Conservation (phyloP, 2,888 invertebrate species). For the Apamea anceps region DNA sequence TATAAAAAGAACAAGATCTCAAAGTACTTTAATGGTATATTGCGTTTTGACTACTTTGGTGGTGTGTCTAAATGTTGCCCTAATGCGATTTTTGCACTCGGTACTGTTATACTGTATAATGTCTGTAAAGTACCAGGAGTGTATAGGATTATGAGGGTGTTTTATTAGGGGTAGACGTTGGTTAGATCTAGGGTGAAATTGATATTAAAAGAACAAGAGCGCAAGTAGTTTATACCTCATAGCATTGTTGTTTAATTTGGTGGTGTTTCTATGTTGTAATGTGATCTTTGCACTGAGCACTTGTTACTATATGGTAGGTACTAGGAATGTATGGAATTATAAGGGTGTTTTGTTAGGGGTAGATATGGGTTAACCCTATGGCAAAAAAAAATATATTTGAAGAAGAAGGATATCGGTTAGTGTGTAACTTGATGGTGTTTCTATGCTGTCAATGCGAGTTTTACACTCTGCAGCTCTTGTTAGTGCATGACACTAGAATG, state of each 20-base stretch:
- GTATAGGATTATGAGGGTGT: not conserved
- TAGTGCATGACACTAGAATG: not conserved
- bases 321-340: not conserved
- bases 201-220: not conserved
- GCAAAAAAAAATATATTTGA: no score
- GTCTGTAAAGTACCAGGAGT: not conserved
- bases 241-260: not conserved
- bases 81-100: conserved; percentile 77
- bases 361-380: not conserved
- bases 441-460: not conserved
- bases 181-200: not conserved
- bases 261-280: not conserved
- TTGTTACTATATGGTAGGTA: not conserved
- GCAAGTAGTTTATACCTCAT: not conserved
- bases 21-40: not conserved
- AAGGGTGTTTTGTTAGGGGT: not conserved
- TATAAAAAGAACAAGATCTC: not conserved
- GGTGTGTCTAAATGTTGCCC: not conserved
- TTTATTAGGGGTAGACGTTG: conserved; percentile 11
- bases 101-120: conserved; percentile 8
- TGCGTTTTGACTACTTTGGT: not conserved
- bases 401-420: not conserved
- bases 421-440: not conserved
- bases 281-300: not conserved
- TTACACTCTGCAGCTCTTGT: not conserved